phyloP scores from a whole-genome alignment of 2,888 invertebrate species.

The Lysandra coridon region DNA sequence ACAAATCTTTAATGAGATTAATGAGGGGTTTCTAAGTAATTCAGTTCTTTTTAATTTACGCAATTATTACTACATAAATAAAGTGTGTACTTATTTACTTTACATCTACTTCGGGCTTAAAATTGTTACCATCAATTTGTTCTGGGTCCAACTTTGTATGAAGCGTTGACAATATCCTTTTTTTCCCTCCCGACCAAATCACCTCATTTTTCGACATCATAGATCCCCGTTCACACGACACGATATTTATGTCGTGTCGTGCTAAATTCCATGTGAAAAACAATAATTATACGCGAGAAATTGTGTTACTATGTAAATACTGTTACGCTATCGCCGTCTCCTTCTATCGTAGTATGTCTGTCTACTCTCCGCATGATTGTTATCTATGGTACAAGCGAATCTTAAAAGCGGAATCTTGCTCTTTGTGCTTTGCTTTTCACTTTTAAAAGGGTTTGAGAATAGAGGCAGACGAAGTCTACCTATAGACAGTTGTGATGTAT shows the following conservation, averaged over 20 bases:
- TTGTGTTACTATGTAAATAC: slow-evolving; percentile 14
- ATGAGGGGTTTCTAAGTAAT: not conserved
- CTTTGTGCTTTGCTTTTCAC: not conserved
- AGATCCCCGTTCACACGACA: not conserved
- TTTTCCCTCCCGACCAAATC: not conserved
- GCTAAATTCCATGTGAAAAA: slow-evolving; percentile 12
- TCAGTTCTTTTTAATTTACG: not conserved
- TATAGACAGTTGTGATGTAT: no score
- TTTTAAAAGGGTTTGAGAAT: no score
- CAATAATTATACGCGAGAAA: slow-evolving; percentile 4
- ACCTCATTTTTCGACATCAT: not conserved
- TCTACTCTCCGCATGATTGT: not conserved
- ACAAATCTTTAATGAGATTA: not conserved
- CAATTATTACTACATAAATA: no score
- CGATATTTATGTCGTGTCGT: not conserved
- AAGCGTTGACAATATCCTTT: not conserved
- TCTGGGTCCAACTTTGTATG: not conserved
- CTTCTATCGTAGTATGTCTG: not conserved
- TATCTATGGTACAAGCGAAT: slow-evolving; percentile 3
- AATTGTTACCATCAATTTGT: not conserved
- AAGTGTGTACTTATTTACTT: no score
- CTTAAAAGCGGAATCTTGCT: not conserved
- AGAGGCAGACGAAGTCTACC: no score
- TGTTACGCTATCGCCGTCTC: slow-evolving; percentile 6
- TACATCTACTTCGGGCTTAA: no score